Base-by-base conservation (phyloP, 2,113 vertebrate species). In the Raja brachyura region DNA sequence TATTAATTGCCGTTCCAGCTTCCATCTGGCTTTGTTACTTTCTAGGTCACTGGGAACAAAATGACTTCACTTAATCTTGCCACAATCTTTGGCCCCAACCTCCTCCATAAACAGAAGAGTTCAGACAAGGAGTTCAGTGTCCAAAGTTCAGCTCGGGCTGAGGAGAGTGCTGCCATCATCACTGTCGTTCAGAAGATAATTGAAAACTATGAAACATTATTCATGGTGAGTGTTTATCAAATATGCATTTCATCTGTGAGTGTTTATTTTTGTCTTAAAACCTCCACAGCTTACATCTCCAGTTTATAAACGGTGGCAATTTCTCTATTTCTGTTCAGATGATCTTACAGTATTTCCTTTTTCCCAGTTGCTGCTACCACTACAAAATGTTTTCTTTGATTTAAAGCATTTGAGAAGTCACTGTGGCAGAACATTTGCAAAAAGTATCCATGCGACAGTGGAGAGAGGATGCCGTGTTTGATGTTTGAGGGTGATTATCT, bases 21-120 rank as follows among this genome's bases (percentile, higher is more conserved):
- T 88, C 83, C 11, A 6, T 61, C 25, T 14, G 14, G 83, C 94
- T 94, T 81, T 95, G 7, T 94, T 94, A 93, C 93, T 59, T 94
- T 95, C 93, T 94, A 99, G 99, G 94, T 98, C 90, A 97, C 97
- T 93, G 99, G 99, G 94, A 99, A 99, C 96, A 99, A 99, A 97
- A 99, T 99, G 99, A 99, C 98, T 8, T 97, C 98, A 0, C 97
- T 98, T 54, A 99, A 99, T 94, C 95, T 99, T 95, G 99, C 99
- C 93, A 99, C 99, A 92, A 98, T 99, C 95, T 99, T 99, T 94
- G 99, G 99, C 31, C 98, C 99, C 93, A 99, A 99, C 94, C 95
- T 99, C 85, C 95, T 99, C 93, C 98, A 98, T 95, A 99, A 98
- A 95, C 98, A 98, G 94, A 99, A 99, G 94, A 98, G 96, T 93